phyloP scores from a whole-genome alignment of 2,797 vertebrate species.

The Tympanoctomys barrerae region DNA sequence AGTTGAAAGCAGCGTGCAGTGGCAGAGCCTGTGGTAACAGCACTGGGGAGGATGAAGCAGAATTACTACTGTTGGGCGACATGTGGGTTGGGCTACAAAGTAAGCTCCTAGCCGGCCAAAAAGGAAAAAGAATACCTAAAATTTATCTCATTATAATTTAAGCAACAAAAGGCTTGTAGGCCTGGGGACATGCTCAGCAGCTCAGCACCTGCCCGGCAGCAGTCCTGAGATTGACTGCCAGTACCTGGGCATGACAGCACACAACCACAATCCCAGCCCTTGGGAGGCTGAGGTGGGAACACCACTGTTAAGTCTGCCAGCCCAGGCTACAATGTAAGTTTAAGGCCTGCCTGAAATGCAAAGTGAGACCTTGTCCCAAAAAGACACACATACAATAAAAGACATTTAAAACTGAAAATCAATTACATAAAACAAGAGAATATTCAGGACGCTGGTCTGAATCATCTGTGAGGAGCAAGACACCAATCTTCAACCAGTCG shows the following conservation, averaged over 20 bases:
- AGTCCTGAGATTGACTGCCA: too few species aligned
- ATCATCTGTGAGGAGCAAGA: not conserved
- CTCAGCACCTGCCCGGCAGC: too few species aligned
- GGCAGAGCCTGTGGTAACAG: too few species aligned
- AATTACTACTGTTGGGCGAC: too few species aligned
- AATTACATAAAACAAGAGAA: not conserved
- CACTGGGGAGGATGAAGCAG: too few species aligned
- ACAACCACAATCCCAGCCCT: not conserved
- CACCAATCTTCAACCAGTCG: not conserved
- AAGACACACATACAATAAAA: not conserved
- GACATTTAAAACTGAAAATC: constrained; percentile 1
- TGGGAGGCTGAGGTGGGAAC: not conserved
- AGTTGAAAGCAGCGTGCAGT: not conserved
- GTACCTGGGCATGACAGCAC: too few species aligned
- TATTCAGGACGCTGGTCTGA: not conserved
- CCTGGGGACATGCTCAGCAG: too few species aligned
- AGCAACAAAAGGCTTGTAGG: too few species aligned
- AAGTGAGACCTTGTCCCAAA: not conserved
- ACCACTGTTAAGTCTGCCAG: too few species aligned
- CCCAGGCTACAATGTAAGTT: not conserved
- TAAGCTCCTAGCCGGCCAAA: too few species aligned
- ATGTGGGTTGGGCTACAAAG: too few species aligned
- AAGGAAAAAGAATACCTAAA: not conserved
- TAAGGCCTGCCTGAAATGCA: not conserved
- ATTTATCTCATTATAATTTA: not conserved